These are phyloP conservation scores for Drosophila pectinifera DNA, from an alignment of 1,140 invertebrate genomes.

Conservation along the genomic window DNA sequence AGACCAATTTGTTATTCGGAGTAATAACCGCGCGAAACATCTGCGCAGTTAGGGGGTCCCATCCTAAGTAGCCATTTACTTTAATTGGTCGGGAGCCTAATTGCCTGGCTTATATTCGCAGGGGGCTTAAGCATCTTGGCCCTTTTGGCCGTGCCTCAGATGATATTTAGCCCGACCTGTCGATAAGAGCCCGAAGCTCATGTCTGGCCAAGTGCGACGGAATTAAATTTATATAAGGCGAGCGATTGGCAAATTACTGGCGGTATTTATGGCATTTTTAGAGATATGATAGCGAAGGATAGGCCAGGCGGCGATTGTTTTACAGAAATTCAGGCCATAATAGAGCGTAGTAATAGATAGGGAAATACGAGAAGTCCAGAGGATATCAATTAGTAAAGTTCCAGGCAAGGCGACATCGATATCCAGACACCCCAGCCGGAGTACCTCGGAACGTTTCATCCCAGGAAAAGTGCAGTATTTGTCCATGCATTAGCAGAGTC, in stretches of 20 bases:
- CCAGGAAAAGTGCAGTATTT: conserved; percentile 69
- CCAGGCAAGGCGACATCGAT: background rate
- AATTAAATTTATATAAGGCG: conserved; percentile 57
- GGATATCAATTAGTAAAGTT: conserved; percentile 16
- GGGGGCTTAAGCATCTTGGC: conserved; percentile 5
- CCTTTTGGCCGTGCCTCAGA: conserved; percentile 4
- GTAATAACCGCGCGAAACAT: conserved; percentile 43
- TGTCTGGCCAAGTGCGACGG: conserved; percentile 43
- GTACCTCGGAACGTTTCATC: conserved; percentile 9
- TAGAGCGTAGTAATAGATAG: background rate
- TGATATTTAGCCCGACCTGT: conserved; percentile 16
- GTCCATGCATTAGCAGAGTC: conserved; percentile 73
- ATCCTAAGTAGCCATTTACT: conserved; percentile 56
- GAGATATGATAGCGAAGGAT: conserved; percentile 64
- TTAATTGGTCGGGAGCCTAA: conserved; percentile 58
- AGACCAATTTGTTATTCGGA: conserved; percentile 68
- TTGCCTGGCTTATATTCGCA: conserved; percentile 29
- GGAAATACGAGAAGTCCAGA: background rate
- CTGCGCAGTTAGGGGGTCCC: conserved; percentile 35
- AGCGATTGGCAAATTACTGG: conserved; percentile 67
- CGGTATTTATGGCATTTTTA: conserved; percentile 46
- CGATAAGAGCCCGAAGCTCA: conserved; percentile 54
- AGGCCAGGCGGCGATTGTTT: conserved; percentile 16
- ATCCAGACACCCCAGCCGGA: background rate
- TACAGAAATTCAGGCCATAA: background rate